Evolutionary conservation across 2,797 vertebrate genomes (phyloP).

Genomic region (Tenualosa ilisha): DNA sequence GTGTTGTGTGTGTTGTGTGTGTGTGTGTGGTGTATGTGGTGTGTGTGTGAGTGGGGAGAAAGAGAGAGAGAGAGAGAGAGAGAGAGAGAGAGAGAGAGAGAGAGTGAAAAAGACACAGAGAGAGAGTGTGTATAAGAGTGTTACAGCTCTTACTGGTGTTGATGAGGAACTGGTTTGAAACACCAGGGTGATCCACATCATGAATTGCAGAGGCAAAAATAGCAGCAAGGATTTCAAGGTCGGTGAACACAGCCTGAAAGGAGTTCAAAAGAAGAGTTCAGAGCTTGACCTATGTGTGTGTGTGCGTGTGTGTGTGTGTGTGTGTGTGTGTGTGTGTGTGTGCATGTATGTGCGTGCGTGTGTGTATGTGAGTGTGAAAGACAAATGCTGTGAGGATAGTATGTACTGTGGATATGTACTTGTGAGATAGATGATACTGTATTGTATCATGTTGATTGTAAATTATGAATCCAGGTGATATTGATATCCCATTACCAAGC

Average conservation of each 20-base stretch:
- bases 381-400: neutral
- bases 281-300: neutral
- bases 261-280: neutral
- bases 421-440: neutral
- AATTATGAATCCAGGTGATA: neutral
- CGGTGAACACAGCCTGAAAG: slow-evolving; percentile 80
- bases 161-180: slow-evolving; percentile 86
- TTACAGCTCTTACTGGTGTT: slow-evolving; percentile 79
- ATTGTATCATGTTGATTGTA: neutral
- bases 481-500: neutral
- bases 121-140: neutral
- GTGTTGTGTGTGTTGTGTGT: no score
- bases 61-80: no score
- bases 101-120: neutral
- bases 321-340: neutral
- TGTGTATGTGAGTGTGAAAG: neutral
- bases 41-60: neutral
- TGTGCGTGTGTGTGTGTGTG: neutral
- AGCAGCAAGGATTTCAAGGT: slow-evolving; percentile 80
- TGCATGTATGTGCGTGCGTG: neutral
- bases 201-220: slow-evolving; percentile 83
- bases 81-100: neutral
- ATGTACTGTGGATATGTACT: neutral
- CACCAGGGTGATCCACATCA: slow-evolving; percentile 80
- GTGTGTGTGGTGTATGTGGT: neutral